Base-by-base conservation (phyloP, 2,888 invertebrate genomes). In the Phymatocera aterrima region DNA sequence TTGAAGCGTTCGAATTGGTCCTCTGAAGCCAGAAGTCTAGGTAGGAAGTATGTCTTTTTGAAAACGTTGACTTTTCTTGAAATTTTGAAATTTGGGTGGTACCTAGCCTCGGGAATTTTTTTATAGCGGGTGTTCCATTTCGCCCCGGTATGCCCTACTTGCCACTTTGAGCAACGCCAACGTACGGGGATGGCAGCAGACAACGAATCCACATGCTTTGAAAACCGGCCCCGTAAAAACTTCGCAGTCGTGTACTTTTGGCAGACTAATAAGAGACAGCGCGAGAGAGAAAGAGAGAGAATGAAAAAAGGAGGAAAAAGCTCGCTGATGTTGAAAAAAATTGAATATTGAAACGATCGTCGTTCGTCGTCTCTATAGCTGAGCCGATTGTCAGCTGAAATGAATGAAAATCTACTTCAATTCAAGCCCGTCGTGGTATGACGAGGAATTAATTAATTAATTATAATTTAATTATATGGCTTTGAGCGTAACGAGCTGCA, bases 401-500 rank as follows among this genome's bases (percentile, higher is more conserved):
- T 72, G 72, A 72, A 72, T 72, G 31, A 51, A 34, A 51, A 72
- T 70, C 70, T 18, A 34, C 34, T 46, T 46, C 43, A 46, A 68
- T 68, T 8, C 46, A 43, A 46, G 68, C 21, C 28, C 51, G n/a
- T n/a, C n/a, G 34, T 60, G 43, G 60, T 78, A 70, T 61, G 80
- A 79, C 79, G 81, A 81, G 80, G 70, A 78, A 85, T 84, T 85
- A 84, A 84, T 83, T 83, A 81, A 82, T 85, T 83, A 82, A 83
- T 83, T 84, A 79, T 81, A 82, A 85, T 85, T 84, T 81, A 81
- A 85, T 83, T 83, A 84, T 75, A 81, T 81, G 70, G 81, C 77
- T 74, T 64, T 79, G 74, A 79, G 60, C 81, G 82, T 83, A 85
- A 85, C 82, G 83, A 82, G 80, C 79, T 79, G 80, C 80, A 81